Conservation (phyloP, 2,113 vertebrate genomes). For the Calyptomena viridis region DNA sequence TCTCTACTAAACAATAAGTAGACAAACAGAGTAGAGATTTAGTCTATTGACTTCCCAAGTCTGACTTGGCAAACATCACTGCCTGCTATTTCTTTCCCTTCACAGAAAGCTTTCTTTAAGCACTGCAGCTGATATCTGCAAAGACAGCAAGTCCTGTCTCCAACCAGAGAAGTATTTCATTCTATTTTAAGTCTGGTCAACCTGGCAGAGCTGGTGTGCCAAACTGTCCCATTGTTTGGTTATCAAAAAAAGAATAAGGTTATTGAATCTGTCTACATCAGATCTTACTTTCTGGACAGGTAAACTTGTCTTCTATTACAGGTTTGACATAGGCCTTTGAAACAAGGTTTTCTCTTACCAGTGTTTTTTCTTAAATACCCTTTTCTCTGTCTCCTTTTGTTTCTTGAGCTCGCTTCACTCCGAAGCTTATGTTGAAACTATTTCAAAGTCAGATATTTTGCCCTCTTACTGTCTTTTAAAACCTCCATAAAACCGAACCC, state of each 20-base stretch:
- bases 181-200: background rate
- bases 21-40: background rate
- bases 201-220: background rate
- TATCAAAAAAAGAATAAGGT: background rate
- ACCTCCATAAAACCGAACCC: background rate
- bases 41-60: background rate
- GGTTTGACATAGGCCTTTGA: background rate
- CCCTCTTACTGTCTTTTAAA: background rate
- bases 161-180: background rate
- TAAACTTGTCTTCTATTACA: background rate
- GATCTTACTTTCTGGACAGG: background rate
- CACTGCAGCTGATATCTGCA: background rate
- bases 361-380: accelerated
- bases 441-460: background rate
- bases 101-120: background rate
- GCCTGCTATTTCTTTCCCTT: background rate
- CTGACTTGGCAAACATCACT: background rate
- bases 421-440: background rate
- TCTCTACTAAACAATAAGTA: background rate
- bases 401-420: background rate
- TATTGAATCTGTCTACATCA: background rate
- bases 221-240: background rate
- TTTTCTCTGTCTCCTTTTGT: background rate
- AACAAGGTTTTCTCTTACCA: background rate
- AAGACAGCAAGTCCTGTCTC: background rate